Base-by-base conservation (phyloP, 2,797 vertebrate species). In the Alauda arvensis region DNA sequence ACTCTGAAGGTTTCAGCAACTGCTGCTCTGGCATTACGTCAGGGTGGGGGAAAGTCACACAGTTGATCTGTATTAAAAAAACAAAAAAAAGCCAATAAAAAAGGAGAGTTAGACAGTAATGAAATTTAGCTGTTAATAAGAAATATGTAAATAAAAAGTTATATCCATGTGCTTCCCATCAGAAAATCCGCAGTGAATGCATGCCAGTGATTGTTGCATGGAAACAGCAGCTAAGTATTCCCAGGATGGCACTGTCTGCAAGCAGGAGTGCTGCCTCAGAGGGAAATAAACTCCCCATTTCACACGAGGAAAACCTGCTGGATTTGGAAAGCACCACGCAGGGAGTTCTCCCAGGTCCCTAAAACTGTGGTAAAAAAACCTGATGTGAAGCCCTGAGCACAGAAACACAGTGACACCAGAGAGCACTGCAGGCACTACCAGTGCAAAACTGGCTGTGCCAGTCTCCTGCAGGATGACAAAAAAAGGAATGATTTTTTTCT, bases 1-100 rank as follows among this genome's bases (percentile, higher is more conserved):
- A 99, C 87, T 99, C 99, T 1, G 96, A 96, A 14, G 99, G 99
- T 85, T 99, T 99, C 92, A 99, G 97, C 90, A 99, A 97, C 96
- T 99, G 99, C 91, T 99, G 99, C 88, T 99, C 99, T 1, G 97
- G 95, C 97, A 98, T 98, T 68, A 96, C 97, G 24, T 98, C 97
- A 16, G 97, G 97, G 46, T 98, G 97, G 10, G 99, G 99, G 90
- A 99, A 99, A 14, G 99, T 99, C 96, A 99, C 98, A 39, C 98
- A 98, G 96, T 99, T 99, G 94, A 99, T 98, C 98, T 99, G 75
- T 52, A 33, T 2, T 34, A 34, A 24, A 34, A 29, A 51, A 65
- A 71, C 65, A 83, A 70, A 53, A 6, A 9, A 25, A 29, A 71
- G 40, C 40, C 10, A 40, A 40, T 40, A 77, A 28, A 63, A 82